Percentiles rank a stretch among this genome's conserved stretches.
phyloP scores from a whole-genome alignment of 2,888 invertebrate genomes.

The Drosophila tanythrix region DNA sequence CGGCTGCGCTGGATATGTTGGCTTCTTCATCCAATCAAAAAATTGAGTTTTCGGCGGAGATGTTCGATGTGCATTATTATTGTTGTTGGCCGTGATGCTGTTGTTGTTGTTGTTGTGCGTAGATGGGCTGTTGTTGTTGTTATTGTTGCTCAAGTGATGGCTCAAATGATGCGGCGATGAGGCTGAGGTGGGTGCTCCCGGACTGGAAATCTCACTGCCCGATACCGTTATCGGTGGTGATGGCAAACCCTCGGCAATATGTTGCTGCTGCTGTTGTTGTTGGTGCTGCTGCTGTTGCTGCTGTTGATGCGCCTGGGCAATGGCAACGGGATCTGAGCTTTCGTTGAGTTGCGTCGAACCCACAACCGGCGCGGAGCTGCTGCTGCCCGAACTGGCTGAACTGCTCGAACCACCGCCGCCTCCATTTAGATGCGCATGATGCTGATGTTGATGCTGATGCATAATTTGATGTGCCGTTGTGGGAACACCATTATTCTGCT shows the following conservation, averaged over 20 bases:
- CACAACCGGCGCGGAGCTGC: constrained; percentile 58
- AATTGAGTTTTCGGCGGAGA: constrained; percentile 90
- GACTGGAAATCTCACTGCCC: constrained; percentile 88
- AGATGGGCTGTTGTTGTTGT: constrained; percentile 68
- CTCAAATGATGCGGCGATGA: constrained; percentile 83
- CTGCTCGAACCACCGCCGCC: constrained; percentile 56
- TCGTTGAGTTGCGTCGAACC: constrained; percentile 75
- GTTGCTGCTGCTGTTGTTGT: constrained; percentile 57
- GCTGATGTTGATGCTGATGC: constrained; percentile 72
- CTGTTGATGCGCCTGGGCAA: constrained; percentile 44
- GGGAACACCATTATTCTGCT: constrained; percentile 44
- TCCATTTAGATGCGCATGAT: constrained; percentile 60
- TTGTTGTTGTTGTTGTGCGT: constrained; percentile 70
- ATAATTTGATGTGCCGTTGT: constrained; percentile 76
- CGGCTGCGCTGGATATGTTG: constrained; percentile 92
- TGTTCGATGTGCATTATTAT: constrained; percentile 83
- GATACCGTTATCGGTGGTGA: constrained; percentile 87
- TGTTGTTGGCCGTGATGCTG: constrained; percentile 59
- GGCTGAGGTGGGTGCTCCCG: constrained; percentile 85
- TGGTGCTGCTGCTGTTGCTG: constrained; percentile 41
- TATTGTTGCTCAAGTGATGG: constrained; percentile 82
- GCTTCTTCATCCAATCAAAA: constrained; percentile 97
- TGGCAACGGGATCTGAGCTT: constrained; percentile 56
- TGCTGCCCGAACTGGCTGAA: constrained; percentile 81
- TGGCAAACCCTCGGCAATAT: constrained; percentile 84